Evolutionary conservation across 2,113 vertebrate genomes (phyloP).

Genomic region (Pelvicachromis taeniatus): DNA sequence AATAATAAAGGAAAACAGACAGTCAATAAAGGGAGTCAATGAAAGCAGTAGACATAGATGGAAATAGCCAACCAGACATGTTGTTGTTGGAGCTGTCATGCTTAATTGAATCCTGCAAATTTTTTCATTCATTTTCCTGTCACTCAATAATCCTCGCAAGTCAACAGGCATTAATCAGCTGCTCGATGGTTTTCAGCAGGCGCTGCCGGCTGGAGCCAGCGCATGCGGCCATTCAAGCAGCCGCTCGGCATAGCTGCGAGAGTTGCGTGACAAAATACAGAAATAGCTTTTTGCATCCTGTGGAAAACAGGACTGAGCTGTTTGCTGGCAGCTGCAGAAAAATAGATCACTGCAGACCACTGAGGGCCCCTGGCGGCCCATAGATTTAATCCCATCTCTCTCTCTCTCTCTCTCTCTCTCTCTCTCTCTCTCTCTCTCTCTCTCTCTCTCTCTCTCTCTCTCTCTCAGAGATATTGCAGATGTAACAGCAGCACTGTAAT

Average conservation of each 20-base stretch:
- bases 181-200: not conserved
- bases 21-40: not conserved
- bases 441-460: not conserved
- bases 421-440: not conserved
- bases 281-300: constrained; percentile 27
- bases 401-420: not conserved
- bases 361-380: constrained; percentile 42
- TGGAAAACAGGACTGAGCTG: constrained; percentile 14
- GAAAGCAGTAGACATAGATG: not conserved
- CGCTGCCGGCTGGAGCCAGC: not conserved
- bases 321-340: not conserved
- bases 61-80: not conserved
- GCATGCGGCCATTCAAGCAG: not conserved
- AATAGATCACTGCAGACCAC: not conserved
- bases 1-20: not conserved
- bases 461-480: not conserved
- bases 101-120: not conserved
- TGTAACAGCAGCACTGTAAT: not conserved
- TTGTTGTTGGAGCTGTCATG: not conserved
- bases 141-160: constrained; percentile 14
- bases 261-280: constrained; percentile 45
- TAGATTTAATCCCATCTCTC: not conserved
- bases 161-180: constrained; percentile 25
- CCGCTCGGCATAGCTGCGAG: constrained; percentile 5
- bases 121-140: not conserved